Percentiles rank a stretch among this genome's conserved stretches.
phyloP scores from a whole-genome alignment of 2,113 vertebrate species.

The Siphamia tubifer region DNA sequence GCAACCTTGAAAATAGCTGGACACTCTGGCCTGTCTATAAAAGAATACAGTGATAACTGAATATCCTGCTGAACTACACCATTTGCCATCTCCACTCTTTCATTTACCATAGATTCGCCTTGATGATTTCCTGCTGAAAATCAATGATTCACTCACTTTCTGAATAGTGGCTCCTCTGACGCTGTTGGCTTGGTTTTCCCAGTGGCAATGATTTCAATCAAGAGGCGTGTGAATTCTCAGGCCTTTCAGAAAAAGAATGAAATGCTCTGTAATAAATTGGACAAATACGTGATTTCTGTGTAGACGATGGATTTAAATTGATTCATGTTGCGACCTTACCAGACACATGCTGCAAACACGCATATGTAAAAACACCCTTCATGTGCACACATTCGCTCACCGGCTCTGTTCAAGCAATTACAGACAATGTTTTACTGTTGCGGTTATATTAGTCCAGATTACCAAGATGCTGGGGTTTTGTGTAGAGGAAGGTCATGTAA shows the following conservation, averaged over 20 bases:
- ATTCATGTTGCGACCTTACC: slow-evolving; percentile 49
- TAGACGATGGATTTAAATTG: slow-evolving; percentile 67
- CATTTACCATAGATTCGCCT: slow-evolving; percentile 72
- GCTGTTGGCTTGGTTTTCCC: slow-evolving; percentile 49
- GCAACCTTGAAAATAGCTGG: slow-evolving; percentile 45
- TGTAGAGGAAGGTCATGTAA: not conserved
- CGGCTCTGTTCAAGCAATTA: not conserved
- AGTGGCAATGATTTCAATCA: slow-evolving; percentile 74
- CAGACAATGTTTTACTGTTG: slow-evolving; percentile 6
- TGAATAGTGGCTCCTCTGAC: slow-evolving; percentile 47
- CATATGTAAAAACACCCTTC: not conserved
- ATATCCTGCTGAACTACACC: slow-evolving; percentile 61
- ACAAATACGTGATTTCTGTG: slow-evolving; percentile 77
- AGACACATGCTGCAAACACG: slow-evolving; percentile 3
- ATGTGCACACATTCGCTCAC: not conserved
- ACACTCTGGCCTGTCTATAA: slow-evolving; percentile 44
- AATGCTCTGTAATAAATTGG: slow-evolving; percentile 68
- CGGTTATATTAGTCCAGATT: slow-evolving; percentile 15
- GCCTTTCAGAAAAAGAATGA: slow-evolving; percentile 51
- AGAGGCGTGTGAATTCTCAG: slow-evolving; percentile 58
- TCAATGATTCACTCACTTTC: slow-evolving; percentile 72
- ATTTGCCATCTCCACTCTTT: slow-evolving; percentile 63
- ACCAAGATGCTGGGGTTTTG: not conserved
- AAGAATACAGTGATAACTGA: slow-evolving; percentile 64
- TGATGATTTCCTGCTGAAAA: slow-evolving; percentile 78